Evolutionary conservation across 2,797 vertebrate species (phyloP).

Genomic region (Taeniopygia guttata): DNA sequence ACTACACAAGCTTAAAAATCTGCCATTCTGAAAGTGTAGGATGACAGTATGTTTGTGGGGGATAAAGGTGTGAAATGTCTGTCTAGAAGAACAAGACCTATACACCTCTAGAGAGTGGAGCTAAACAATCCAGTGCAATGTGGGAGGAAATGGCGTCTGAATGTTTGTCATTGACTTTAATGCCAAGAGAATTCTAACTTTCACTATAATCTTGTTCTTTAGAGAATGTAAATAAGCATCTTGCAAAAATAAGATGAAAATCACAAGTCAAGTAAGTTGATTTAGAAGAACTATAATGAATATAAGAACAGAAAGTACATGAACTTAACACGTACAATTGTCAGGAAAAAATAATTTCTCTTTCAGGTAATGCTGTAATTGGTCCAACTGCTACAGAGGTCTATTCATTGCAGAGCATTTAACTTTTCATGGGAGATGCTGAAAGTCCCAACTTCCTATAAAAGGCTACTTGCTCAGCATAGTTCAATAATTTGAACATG

Average conservation of each 20-base stretch:
- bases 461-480: not conserved
- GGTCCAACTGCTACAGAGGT: not conserved
- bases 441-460: not conserved
- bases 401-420: not conserved
- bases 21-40: constrained; percentile 70
- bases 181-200: constrained; percentile 56
- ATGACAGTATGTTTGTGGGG: constrained; percentile 72
- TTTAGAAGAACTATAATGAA: not conserved
- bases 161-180: constrained; percentile 59
- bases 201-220: constrained; percentile 23
- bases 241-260: constrained; percentile 8
- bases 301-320: not conserved
- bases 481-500: not conserved
- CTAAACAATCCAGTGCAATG: constrained; percentile 66
- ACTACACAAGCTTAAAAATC: constrained; percentile 61
- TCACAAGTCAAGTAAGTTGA: constrained; percentile 3
- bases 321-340: not conserved
- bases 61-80: constrained; percentile 75
- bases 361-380: not conserved
- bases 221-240: constrained; percentile 43
- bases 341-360: not conserved
- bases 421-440: not conserved
- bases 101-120: constrained; percentile 67
- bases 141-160: constrained; percentile 62
- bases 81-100: constrained; percentile 74